A percentile compares a stretch with the other conserved stretches of the same genome.
These are phyloP conservation scores for Listronotus oregonensis DNA, from an alignment of 1,140 invertebrate species.

Conservation along the genomic window DNA sequence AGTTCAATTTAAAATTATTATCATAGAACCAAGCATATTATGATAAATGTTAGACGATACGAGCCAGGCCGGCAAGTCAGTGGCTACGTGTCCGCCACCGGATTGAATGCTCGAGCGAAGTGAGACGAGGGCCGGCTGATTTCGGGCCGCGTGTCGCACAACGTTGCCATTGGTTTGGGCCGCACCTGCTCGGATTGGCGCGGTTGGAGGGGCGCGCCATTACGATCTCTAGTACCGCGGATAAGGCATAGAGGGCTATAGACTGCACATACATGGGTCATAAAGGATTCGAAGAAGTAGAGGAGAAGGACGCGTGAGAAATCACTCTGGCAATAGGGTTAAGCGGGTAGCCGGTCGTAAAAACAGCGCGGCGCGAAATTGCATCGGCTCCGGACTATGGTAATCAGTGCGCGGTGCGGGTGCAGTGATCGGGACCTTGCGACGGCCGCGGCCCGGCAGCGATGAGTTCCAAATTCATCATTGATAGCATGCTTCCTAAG, in stretches of 20 bases:
- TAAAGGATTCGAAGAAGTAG: constrained; percentile 71
- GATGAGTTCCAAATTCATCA: constrained; percentile 96
- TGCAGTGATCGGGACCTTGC: constrained; percentile 49
- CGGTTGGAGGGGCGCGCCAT: constrained; percentile 63
- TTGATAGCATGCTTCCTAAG: constrained; percentile 96
- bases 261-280: constrained; percentile 70
- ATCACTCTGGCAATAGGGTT: constrained; percentile 55
- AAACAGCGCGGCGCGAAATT: constrained; percentile 33
- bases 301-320: constrained; percentile 68
- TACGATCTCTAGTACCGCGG: constrained; percentile 66
- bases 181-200: constrained; percentile 56
- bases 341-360: constrained; percentile 54
- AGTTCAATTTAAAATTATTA: no score
- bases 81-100: not conserved
- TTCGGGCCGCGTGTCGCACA: constrained; percentile 50
- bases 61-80: not conserved
- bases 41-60: not conserved
- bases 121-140: constrained; percentile 43
- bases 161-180: constrained; percentile 51
- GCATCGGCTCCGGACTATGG: constrained; percentile 46
- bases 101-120: constrained; percentile 23
- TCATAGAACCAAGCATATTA: no score
- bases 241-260: constrained; percentile 69
- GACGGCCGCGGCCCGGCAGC: constrained; percentile 51
- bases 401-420: constrained; percentile 49